These are phyloP conservation scores for Ceraclea dissimilis DNA, from an alignment of 2,888 invertebrate species.

Conservation along the genomic window DNA sequence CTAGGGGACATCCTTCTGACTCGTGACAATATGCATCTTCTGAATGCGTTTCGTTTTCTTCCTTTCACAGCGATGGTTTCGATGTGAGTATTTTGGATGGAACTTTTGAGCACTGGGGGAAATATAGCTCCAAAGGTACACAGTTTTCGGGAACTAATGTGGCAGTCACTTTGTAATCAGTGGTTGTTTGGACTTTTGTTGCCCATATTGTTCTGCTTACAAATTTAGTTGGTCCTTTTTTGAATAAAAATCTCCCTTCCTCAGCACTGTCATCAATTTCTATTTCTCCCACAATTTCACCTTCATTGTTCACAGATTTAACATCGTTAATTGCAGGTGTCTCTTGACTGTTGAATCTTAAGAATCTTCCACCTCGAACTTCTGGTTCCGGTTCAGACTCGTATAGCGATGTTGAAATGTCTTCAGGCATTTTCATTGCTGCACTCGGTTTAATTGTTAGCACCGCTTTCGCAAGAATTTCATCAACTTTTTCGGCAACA, in stretches of 20 bases:
- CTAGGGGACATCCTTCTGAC: no score
- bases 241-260: conserved; percentile 6
- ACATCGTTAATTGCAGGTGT: conserved; percentile 12
- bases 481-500: conserved; percentile 10
- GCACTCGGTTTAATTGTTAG: conserved; percentile 17
- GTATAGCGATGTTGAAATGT: conserved; percentile 1
- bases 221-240: conserved; percentile 10
- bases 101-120: conserved; percentile 9
- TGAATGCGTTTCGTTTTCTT: no score
- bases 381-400: background rate
- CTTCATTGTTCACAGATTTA: conserved; percentile 15
- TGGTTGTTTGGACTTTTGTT: conserved; percentile 20
- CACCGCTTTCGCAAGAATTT: conserved; percentile 7
- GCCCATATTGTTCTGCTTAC: conserved; percentile 18
- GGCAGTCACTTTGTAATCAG: conserved; percentile 20
- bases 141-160: conserved; percentile 19
- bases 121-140: conserved; percentile 10
- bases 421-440: conserved; percentile 4
- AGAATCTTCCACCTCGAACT: background rate
- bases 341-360: no score
- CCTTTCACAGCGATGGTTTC: no score
- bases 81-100: no score
- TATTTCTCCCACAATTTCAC: conserved; percentile 7
- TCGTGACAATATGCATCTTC: no score
- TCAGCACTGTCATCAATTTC: background rate